Conservation (phyloP, 2,888 invertebrate species). For the Plagiodera versicolora region DNA sequence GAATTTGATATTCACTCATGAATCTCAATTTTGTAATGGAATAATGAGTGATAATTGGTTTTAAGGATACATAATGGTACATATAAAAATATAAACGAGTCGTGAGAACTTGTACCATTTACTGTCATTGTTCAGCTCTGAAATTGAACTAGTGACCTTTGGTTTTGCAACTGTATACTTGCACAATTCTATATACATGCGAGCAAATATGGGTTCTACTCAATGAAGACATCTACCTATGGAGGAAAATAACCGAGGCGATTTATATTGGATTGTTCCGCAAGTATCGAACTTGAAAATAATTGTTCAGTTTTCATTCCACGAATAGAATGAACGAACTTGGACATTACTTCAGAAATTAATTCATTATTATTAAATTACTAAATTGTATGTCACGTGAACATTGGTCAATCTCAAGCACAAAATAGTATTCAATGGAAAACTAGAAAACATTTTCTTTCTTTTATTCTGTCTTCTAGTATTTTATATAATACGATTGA, state of each 20-base stretch:
- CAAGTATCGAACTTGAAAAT: too few species aligned
- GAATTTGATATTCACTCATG: too few species aligned
- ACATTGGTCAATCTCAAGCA: too few species aligned
- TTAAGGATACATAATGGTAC: neutral
- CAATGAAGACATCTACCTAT: neutral
- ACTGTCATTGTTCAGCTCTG: conserved; percentile 40
- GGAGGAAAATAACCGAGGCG: neutral
- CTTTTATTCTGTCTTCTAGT: too few species aligned
- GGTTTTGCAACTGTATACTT: conserved; percentile 32
- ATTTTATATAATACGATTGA: too few species aligned
- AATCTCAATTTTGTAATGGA: neutral
- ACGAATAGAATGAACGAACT: too few species aligned
- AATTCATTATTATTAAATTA: too few species aligned
- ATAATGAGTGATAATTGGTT: conserved; percentile 1
- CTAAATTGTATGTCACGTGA: too few species aligned
- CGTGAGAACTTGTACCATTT: conserved; percentile 42
- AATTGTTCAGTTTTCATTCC: too few species aligned
- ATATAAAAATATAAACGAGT: conserved; percentile 16
- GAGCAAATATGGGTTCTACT: neutral
- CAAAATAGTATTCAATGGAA: too few species aligned
- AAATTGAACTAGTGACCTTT: conserved; percentile 51
- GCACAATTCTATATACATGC: neutral
- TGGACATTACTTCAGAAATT: too few species aligned
- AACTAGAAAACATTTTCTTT: too few species aligned
- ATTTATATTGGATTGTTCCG: neutral